Conservation (phyloP, 2,797 vertebrate genomes). For the Knipowitschia caucasica region DNA sequence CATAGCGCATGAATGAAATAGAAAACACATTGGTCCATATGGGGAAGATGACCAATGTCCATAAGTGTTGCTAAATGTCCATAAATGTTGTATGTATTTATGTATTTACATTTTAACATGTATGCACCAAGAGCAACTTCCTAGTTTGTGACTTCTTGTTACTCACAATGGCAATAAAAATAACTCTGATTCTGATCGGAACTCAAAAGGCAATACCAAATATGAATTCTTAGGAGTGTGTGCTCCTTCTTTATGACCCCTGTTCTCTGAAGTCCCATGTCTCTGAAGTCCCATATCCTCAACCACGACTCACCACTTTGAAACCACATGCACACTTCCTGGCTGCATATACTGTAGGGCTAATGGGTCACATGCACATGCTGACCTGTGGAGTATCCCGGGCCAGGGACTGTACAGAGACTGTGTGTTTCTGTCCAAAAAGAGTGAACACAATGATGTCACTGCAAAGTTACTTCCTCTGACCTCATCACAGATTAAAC, state of each 20-base stretch:
- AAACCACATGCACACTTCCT: constrained; percentile 15
- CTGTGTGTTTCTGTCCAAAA: constrained; percentile 2
- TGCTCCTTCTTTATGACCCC: constrained; percentile 15
- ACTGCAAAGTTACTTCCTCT: constrained; percentile 13
- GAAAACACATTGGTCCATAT: too few relatives aligned
- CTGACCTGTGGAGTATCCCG: background rate
- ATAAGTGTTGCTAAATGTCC: too few relatives aligned
- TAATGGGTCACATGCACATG: background rate
- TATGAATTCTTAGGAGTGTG: constrained; percentile 5
- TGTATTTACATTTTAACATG: too few relatives aligned
- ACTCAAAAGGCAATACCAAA: background rate
- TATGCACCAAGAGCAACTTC: too few relatives aligned
- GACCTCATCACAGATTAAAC: constrained; percentile 20
- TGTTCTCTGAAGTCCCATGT: constrained; percentile 19
- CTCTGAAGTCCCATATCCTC: constrained; percentile 18
- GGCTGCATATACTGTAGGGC: background rate
- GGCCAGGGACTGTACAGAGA: background rate
- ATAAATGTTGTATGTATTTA: too few relatives aligned
- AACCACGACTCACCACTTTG: background rate
- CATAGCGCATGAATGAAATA: too few relatives aligned
- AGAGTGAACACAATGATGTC: constrained; percentile 15
- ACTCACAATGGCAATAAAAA: too few relatives aligned
- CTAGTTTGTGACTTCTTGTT: too few relatives aligned
- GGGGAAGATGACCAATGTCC: too few relatives aligned
- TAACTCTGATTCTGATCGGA: too few relatives aligned